Evolutionary conservation across 2,113 vertebrate genomes (phyloP).

Genomic region (Phylloscopus trochiloides): DNA sequence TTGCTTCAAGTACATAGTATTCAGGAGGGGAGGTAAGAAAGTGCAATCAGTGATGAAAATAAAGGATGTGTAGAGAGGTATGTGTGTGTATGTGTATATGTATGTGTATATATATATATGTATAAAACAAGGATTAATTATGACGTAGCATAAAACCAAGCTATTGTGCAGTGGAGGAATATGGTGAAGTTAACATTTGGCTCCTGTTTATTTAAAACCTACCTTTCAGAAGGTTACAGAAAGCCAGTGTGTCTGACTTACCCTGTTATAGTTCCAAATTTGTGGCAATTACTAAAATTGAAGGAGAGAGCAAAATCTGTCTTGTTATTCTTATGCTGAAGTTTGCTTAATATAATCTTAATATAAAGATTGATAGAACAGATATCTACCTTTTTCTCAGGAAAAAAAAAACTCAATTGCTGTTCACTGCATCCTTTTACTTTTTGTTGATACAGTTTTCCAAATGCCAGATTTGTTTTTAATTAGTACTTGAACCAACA

Average conservation of each 20-base stretch:
- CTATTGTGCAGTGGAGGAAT: background rate
- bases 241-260: background rate
- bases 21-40: background rate
- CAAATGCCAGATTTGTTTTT: conserved; percentile 70
- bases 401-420: background rate
- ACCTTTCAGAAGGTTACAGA: background rate
- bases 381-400: background rate
- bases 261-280: background rate
- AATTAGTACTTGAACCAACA: conserved; percentile 65
- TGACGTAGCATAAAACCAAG: background rate
- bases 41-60: background rate
- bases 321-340: background rate
- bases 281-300: background rate
- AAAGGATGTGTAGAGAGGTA: background rate
- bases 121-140: background rate
- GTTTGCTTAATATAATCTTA: background rate
- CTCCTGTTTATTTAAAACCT: background rate
- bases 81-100: background rate
- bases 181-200: background rate
- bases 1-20: accelerated
- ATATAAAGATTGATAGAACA: background rate
- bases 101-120: background rate
- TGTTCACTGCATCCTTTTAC: conserved; percentile 36
- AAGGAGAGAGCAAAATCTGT: background rate
- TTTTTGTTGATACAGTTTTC: conserved; percentile 61